phyloP scores from a whole-genome alignment of 2,797 vertebrate species.

The Babyrousa celebensis region DNA sequence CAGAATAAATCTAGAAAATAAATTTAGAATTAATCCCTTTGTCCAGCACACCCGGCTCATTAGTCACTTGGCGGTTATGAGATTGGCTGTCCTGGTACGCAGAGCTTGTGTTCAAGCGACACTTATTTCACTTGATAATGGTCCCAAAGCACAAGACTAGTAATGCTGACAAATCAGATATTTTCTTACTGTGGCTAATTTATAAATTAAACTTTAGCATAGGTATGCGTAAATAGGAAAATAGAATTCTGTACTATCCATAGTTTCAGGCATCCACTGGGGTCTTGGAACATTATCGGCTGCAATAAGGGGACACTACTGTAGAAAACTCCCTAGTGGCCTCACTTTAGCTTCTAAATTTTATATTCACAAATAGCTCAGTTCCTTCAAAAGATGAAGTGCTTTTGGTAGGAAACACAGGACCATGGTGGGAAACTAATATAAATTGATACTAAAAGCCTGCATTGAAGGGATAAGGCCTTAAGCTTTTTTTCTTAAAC shows the following conservation, averaged over 20 bases:
- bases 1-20: background rate
- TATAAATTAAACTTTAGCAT: background rate
- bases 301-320: background rate
- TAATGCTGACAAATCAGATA: background rate
- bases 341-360: slow-evolving; percentile 54
- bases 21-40: background rate
- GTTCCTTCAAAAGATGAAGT: background rate
- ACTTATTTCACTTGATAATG: background rate
- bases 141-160: background rate
- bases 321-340: background rate
- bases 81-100: background rate
- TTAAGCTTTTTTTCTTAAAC: background rate
- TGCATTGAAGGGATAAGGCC: background rate
- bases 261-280: background rate
- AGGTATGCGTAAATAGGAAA: background rate
- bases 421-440: background rate
- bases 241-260: background rate
- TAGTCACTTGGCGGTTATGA: background rate
- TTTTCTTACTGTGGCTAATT: background rate
- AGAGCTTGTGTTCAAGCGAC: background rate
- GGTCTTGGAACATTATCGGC: background rate
- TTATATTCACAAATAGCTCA: background rate
- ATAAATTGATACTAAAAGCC: background rate
- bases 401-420: background rate
- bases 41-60: background rate